Conservation (phyloP, 2,113 vertebrate species). For the Ceyx margarethae region DNA sequence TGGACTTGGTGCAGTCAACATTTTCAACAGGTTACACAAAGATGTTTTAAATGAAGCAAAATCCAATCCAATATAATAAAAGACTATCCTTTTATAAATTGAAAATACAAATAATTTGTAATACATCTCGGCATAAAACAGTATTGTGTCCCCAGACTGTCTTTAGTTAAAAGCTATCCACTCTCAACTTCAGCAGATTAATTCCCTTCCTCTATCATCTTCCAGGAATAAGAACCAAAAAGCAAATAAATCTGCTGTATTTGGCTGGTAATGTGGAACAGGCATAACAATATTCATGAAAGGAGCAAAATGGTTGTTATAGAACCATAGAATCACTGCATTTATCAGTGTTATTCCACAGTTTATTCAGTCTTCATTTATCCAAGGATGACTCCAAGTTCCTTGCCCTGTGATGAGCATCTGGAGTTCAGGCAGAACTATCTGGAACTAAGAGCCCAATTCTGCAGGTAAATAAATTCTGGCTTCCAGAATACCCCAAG, state of each 20-base stretch:
- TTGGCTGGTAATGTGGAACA: background rate
- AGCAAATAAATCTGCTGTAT: background rate
- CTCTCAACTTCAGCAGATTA: background rate
- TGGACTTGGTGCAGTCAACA: background rate
- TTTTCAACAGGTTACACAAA: background rate
- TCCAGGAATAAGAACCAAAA: background rate
- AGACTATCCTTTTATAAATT: background rate
- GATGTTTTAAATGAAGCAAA: background rate
- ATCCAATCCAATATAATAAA: background rate
- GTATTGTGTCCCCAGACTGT: background rate
- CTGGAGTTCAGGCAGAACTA: background rate
- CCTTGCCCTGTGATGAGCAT: background rate
- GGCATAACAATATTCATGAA: background rate
- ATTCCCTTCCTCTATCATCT: background rate
- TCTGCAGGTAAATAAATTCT: background rate
- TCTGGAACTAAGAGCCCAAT: background rate
- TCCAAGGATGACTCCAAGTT: background rate
- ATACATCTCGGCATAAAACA: background rate
- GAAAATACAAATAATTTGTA: background rate
- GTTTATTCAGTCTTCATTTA: background rate
- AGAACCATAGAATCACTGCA: no score
- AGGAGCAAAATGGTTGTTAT: background rate
- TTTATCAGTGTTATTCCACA: no score
- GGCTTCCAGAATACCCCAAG: background rate
- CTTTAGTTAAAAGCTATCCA: background rate